Conservation (phyloP, 2,113 vertebrate genomes). For the Colinus virginianus region DNA sequence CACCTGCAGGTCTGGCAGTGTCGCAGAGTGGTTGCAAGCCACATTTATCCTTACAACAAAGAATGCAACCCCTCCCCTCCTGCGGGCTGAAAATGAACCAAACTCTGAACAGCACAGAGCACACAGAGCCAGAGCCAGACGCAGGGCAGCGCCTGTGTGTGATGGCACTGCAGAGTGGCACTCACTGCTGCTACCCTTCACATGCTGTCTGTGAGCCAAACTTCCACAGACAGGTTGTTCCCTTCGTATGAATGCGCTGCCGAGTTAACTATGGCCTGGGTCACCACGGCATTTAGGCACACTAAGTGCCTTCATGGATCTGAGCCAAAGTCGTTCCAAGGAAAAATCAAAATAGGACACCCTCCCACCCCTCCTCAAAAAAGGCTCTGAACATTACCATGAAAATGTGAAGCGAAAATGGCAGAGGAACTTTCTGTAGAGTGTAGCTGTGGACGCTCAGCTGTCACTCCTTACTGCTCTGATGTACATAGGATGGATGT, state of each 20-base stretch:
- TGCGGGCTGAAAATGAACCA: background rate
- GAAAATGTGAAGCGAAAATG: slow-evolving; percentile 32
- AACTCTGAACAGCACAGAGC: background rate
- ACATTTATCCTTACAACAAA: background rate
- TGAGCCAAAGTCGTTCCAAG: slow-evolving; percentile 31
- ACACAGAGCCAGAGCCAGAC: background rate
- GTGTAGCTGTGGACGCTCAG: background rate
- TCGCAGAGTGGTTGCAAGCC: slow-evolving; percentile 26
- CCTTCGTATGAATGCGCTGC: rapidly evolving
- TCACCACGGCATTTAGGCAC: background rate
- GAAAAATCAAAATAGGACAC: slow-evolving; percentile 6
- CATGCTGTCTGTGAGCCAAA: background rate
- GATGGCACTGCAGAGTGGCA: background rate
- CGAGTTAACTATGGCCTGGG: background rate
- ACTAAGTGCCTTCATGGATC: background rate
- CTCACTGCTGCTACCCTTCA: background rate
- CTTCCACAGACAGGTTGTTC: background rate
- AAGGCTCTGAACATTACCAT: slow-evolving; percentile 20
- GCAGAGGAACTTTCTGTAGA: background rate
- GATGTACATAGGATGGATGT: background rate
- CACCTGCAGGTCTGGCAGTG: slow-evolving; percentile 56
- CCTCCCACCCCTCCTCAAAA: background rate
- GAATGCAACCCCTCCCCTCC: background rate
- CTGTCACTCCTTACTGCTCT: background rate
- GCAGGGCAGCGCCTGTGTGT: background rate